Percentiles rank a stretch among this genome's conserved stretches.
phyloP scores from a whole-genome alignment of 2,797 vertebrate genomes.

The Lithobates sylvaticus region DNA sequence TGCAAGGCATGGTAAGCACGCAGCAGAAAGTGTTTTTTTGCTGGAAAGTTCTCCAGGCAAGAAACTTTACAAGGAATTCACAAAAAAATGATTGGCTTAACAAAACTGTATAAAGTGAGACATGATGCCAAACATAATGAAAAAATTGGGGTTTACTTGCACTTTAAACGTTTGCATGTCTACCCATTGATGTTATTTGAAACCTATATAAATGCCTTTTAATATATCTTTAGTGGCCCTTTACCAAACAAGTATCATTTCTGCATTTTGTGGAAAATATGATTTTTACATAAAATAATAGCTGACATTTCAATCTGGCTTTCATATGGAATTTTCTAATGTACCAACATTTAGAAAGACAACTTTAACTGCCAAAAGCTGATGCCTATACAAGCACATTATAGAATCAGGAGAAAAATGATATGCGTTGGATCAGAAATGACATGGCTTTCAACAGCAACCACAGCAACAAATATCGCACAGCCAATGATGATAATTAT shows the following conservation, averaged over 20 bases:
- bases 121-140: too few relatives aligned
- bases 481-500: background rate
- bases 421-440: slow-evolving; percentile 26
- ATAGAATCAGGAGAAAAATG: background rate
- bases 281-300: background rate
- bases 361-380: slow-evolving; percentile 2
- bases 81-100: too few relatives aligned
- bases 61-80: too few relatives aligned
- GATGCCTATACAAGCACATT: slow-evolving; percentile 7
- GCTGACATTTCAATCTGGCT: background rate
- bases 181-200: too few relatives aligned
- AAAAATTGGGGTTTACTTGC: too few relatives aligned
- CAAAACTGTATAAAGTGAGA: too few relatives aligned
- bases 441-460: slow-evolving; percentile 18
- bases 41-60: background rate
- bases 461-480: slow-evolving; percentile 1
- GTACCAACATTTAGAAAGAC: background rate
- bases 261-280: background rate
- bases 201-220: too few relatives aligned
- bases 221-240: too few relatives aligned
- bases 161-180: too few relatives aligned
- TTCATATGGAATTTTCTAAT: background rate
- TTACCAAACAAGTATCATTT: background rate
- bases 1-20: background rate
- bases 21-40: background rate